These are phyloP conservation scores for Leptodactylus fallax DNA, from an alignment of 2,797 vertebrate species.

Conservation along the genomic window DNA sequence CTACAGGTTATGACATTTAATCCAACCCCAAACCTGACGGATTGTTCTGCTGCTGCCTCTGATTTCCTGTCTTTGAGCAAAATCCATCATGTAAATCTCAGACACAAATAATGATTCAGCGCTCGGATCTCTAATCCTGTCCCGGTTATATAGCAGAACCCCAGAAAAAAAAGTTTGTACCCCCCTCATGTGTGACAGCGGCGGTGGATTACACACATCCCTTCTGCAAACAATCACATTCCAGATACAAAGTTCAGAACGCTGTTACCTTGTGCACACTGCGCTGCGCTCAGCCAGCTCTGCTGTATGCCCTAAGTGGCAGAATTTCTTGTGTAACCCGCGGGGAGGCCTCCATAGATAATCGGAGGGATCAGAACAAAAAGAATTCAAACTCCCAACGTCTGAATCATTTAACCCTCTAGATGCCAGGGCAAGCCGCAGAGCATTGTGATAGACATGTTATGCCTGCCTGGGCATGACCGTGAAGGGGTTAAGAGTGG, in stretches of 20 bases:
- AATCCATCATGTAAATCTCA: conserved; percentile 14
- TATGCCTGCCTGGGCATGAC: not conserved
- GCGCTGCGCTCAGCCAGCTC: not conserved
- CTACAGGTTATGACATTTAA: not conserved
- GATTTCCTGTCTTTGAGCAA: not conserved
- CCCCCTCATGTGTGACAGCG: not conserved
- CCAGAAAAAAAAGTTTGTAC: not conserved
- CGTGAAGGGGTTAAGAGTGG: conserved; percentile 68
- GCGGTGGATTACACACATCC: not conserved
- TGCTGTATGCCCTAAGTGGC: not conserved
- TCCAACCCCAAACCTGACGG: not conserved
- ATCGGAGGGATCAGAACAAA: not conserved
- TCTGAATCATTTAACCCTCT: conserved; percentile 9
- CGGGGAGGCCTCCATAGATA: not conserved
- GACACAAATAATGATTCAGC: not conserved
- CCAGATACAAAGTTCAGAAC: not conserved
- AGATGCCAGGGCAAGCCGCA: not conserved
- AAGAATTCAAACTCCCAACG: not conserved
- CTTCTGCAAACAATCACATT: not conserved
- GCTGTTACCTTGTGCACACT: not conserved
- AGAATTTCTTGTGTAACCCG: not conserved
- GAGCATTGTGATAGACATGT: not conserved
- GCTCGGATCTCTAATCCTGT: not conserved
- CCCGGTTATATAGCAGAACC: not conserved
- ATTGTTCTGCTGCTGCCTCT: not conserved